These are phyloP conservation scores for Galeopterus variegatus DNA, from an alignment of 2,113 vertebrate species.

Conservation along the genomic window DNA sequence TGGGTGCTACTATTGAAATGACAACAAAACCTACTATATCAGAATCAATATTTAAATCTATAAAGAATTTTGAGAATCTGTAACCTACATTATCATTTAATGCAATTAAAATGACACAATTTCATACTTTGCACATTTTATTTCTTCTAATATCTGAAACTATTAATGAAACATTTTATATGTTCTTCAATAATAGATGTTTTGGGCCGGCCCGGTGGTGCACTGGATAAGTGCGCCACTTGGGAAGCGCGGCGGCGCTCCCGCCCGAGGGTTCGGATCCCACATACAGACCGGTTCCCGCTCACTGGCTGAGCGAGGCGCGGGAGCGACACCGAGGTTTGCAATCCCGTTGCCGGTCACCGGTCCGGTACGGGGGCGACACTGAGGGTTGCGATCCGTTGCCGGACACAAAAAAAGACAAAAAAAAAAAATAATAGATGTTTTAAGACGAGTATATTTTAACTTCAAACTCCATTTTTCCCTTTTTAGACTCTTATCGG, in stretches of 20 bases:
- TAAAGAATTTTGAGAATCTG: neutral
- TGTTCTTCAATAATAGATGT: neutral
- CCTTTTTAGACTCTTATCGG: neutral
- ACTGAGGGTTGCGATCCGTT: no score
- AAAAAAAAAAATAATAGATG: neutral
- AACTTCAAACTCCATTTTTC: conserved; percentile 4
- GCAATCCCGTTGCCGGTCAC: no score
- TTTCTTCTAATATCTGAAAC: conserved; percentile 2
- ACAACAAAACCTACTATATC: neutral
- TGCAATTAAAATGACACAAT: neutral
- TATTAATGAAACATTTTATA: conserved; percentile 22
- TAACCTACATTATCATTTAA: no score
- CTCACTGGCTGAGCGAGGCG: no score
- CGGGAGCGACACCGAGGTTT: no score
- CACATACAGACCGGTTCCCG: no score
- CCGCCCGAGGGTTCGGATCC: no score
- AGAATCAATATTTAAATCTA: conserved; percentile 7
- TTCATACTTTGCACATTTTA: neutral
- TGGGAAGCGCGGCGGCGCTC: no score
- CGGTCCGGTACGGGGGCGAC: no score
- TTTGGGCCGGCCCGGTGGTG: no score
- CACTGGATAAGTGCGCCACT: no score
- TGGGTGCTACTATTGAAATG: neutral
- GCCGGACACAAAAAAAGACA: no score
- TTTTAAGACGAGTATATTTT: neutral